Base-by-base conservation (phyloP, 2,113 vertebrate species). In the Urocitellus parryii region DNA sequence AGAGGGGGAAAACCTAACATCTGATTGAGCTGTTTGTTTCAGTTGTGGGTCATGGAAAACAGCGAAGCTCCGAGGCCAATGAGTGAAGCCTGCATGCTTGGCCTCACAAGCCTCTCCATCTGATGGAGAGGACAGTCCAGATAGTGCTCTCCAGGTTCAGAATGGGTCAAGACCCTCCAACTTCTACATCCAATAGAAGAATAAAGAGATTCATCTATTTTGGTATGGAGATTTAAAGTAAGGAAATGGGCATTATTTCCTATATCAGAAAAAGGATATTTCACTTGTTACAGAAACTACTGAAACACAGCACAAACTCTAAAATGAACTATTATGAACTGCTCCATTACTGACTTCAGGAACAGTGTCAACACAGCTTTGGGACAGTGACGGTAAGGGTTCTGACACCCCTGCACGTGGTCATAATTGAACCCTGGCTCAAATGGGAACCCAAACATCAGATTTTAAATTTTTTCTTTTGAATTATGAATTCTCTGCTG, bases 401-500 rank as follows among this genome's bases (percentile, higher is more conserved):
- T 25, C 8, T 16, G 37, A 20, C 11, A 74, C 9, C 48, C 39
- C 76, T 16, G 11, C 45, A 6, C 0, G 0, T 24, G 76, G n/a
- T 3, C 9, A 0, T 42, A 56, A 78, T 13, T 16, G 14, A 83
- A 45, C 11, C 25, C 34, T 29, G 51, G 86, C 9, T 70, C 37
- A 4, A 1, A 32, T 6, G 18, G 18, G 45, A 91, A 73, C 17
- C 74, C 45, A 61, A 92, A 74, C 16, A 25, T 53, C 78, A 88
- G 25, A 58, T 24, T 79, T 82, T 16, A 80, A n/a, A 34, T 34
- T 4, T 72, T 68, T 78, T 58, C 29, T 87, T 92, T 80, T n/a
- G 27, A 88, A 81, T 90, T 91, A 61, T 73, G 14, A 85, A 78
- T 85, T 91, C 37, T 80, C 56, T 85, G 32, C 24, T 88, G 65